Base-by-base conservation (phyloP, 2,113 vertebrate species). In the Rhinolophus sinicus region DNA sequence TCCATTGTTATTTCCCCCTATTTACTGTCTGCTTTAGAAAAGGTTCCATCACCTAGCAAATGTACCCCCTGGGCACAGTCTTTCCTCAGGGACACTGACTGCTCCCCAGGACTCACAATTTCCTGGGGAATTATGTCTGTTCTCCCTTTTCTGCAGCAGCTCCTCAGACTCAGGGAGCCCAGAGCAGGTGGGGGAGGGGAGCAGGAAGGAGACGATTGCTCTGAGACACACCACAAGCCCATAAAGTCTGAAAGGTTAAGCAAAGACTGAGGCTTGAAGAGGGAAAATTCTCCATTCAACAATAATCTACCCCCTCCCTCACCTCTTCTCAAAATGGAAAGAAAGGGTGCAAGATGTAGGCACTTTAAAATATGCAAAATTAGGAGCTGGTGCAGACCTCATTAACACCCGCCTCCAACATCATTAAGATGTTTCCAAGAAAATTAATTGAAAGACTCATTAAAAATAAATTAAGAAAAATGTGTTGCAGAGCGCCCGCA, bases 381-480 rank as follows among this genome's bases (percentile, higher is more conserved):
- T 98, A 98, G 97, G 97, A 93, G 26, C 97, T 94, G 98, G 98
- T 98, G 97, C 98, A 98, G 98, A 98, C 98, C 98, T 99, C 99
- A 99, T 99, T 99, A 99, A 99, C 98, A 98, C 98, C 98, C 98
- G 98, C 99, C 98, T 98, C 99, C 98, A 99, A 99, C 99, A 99
- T 99, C 99, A 99, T 99, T 99, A 99, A 99, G 99, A 99, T 99
- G 98, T 99, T 99, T 99, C 99, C 99, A 98, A 99, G 98, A 98
- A 99, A 99, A 99, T 99, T 99, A 99, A 99, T 99, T 99, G 99
- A 99, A 99, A 99, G 99, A 99, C 99, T 99, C 99, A 99, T 99
- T 99, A 99, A 99, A 99, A 99, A 99, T 99, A 99, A 99, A 99
- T 99, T 99, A 99, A 99, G 99, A 99, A 99, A 99, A 99, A 99